Evolutionary conservation across 1,140 invertebrate genomes (phyloP), one percentile per base, ranked within the genome.

Genomic region (Hylaeus anthracinus): DNA sequence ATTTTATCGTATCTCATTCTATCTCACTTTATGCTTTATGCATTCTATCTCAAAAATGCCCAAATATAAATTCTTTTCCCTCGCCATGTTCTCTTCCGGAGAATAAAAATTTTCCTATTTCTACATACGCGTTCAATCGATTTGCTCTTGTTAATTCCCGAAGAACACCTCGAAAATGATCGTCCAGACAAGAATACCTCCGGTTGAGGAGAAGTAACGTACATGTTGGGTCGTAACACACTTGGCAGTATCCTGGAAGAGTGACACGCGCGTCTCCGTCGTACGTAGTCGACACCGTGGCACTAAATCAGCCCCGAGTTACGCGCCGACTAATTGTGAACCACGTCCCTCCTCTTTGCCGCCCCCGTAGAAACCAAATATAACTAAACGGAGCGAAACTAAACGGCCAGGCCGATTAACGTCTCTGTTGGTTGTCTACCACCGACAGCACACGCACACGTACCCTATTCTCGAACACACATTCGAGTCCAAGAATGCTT

Each of bases 251-350:
- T 83, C 72, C 77, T 70, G 79, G 72, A 79, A 76, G 76, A 86
- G 67, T 86, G 85, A 86, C 85, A 79, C 75, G 58, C 65, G 75
- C 67, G 56, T 79, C 67, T 75, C 66, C 76, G 64, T 72, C 37
- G 65, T 53, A 39, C 51, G 67, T 78, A 71, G 82, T 78, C 83
- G 84, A 79, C 78, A 84, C 79, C 70, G 74, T 60, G 79, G 72
- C 88, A 86, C 81, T 93, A 93, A 93, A 93, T 93, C 91, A 91
- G 88, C 56, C 26, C 66, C 77, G 87, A 92, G 91, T 92, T 92
- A 93, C 92, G 90, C 89, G 92, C 74, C 91, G 92, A 92, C 92
- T 93, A 93, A 93, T 93, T 93, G 92, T 90, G 90, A 91, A 87
- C 84, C 81, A 74, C 82, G 81, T 89, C 88, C 83, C 86, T 83